phyloP scores from a whole-genome alignment of 1,140 invertebrate species.

The Drosophila erecta region DNA sequence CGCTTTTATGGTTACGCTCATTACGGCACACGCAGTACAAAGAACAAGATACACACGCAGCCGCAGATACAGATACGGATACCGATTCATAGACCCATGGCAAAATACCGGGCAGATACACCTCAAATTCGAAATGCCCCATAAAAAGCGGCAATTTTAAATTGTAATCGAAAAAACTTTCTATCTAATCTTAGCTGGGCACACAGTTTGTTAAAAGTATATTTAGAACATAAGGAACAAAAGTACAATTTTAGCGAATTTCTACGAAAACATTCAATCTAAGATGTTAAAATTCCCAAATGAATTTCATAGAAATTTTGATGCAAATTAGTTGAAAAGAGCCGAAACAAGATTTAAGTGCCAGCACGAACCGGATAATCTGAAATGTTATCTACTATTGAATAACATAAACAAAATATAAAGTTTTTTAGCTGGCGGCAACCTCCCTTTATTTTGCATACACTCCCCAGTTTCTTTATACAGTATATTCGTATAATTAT shows the following conservation, averaged over 20 bases:
- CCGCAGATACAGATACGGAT: slow-evolving; percentile 23
- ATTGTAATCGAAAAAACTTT: no score
- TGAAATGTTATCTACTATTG: not conserved
- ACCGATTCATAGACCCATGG: slow-evolving; percentile 1
- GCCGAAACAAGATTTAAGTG: slow-evolving; percentile 19
- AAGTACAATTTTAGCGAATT: not conserved
- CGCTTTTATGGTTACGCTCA: slow-evolving; percentile 76
- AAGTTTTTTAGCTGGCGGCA: not conserved
- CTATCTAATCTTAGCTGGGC: no score
- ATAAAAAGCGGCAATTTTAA: no score
- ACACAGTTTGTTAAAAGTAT: no score
- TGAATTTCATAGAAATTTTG: slow-evolving; percentile 11
- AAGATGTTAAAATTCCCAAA: not conserved
- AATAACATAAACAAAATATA: not conserved
- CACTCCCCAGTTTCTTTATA: not conserved
- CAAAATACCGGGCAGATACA: slow-evolving; percentile 16
- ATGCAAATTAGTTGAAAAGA: slow-evolving; percentile 23
- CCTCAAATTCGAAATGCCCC: not conserved
- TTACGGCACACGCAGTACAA: slow-evolving; percentile 73
- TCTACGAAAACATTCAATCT: not conserved
- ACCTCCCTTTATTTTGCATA: not conserved
- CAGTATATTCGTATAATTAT: not conserved
- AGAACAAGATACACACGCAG: slow-evolving; percentile 38
- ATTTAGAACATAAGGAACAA: no score
- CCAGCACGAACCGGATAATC: slow-evolving; percentile 17